phyloP scores from a whole-genome alignment of 64 coral and sea anemone species.

The Montipora cactus region DNA sequence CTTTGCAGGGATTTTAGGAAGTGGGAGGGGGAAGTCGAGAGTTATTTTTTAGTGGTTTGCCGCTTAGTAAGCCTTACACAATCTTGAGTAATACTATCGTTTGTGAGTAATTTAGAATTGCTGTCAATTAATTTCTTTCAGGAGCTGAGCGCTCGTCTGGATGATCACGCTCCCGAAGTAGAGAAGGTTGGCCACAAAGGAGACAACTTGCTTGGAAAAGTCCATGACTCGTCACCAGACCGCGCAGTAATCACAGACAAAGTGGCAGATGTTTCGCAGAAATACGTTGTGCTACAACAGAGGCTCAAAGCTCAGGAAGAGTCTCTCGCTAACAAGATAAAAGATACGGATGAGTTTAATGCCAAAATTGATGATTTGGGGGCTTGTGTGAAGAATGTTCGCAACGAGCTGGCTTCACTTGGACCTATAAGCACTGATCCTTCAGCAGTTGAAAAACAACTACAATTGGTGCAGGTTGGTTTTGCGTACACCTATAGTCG shows the following conservation, averaged over 20 bases:
- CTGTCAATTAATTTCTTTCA: neutral
- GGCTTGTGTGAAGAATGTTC: constrained; percentile 51
- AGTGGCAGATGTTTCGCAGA: constrained; percentile 82
- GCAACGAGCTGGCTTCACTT: constrained; percentile 62
- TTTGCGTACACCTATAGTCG: neutral
- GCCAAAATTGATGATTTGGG: constrained; percentile 85
- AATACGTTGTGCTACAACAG: constrained; percentile 76
- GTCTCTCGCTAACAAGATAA: constrained; percentile 70
- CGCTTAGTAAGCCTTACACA: no score
- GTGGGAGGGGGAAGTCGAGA: no score
- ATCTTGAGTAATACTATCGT: no score
- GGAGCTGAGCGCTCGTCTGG: constrained; percentile 78
- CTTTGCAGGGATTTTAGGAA: no score
- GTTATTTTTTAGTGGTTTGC: no score
- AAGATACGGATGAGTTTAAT: constrained; percentile 83
- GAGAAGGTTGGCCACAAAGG: constrained; percentile 81
- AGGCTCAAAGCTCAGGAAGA: constrained; percentile 77
- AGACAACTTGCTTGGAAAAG: constrained; percentile 72
- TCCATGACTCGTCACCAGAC: constrained; percentile 82
- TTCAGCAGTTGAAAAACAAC: constrained; percentile 71
- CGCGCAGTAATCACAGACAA: constrained; percentile 60
- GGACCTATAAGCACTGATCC: constrained; percentile 82
- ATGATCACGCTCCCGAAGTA: constrained; percentile 80
- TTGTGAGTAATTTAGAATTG: neutral
- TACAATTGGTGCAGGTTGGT: constrained; percentile 68